Conservation (phyloP, 2,888 invertebrate genomes). For the Lathronympha strigana region DNA sequence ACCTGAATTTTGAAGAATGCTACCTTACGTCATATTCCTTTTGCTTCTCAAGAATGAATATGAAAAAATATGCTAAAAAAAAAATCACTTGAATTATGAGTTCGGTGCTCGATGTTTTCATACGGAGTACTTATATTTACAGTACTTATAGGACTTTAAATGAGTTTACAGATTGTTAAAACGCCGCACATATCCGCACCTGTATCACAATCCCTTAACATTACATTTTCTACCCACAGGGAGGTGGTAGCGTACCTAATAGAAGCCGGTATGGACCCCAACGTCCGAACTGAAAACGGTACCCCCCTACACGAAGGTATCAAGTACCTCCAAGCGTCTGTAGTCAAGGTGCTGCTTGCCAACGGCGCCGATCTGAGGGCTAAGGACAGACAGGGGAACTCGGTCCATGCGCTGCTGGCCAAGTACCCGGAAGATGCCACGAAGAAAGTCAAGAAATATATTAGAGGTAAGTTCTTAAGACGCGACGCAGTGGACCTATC, state of each 20-base stretch:
- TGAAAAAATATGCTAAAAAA: too few relatives aligned
- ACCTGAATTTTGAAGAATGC: too few relatives aligned
- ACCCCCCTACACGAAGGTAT: slow-evolving; percentile 98
- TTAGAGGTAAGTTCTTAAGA: slow-evolving; percentile 87
- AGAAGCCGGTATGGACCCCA: slow-evolving; percentile 94
- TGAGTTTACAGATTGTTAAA: too few relatives aligned
- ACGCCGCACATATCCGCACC: too few relatives aligned
- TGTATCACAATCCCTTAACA: not conserved
- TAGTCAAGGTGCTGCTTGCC: slow-evolving; percentile 91
- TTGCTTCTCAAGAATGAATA: too few relatives aligned
- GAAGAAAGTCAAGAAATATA: slow-evolving; percentile 92
- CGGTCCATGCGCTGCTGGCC: slow-evolving; percentile 93
- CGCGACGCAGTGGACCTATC: not conserved
- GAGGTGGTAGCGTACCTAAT: slow-evolving; percentile 93
- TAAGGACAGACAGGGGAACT: slow-evolving; percentile 91
- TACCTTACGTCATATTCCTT: too few relatives aligned
- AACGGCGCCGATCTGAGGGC: slow-evolving; percentile 92
- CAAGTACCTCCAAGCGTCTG: slow-evolving; percentile 94
- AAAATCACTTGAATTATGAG: too few relatives aligned
- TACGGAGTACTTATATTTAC: too few relatives aligned
- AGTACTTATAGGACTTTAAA: too few relatives aligned
- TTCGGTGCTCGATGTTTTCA: too few relatives aligned
- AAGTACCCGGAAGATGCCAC: slow-evolving; percentile 96
- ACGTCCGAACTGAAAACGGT: slow-evolving; percentile 92
- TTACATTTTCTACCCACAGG: slow-evolving; percentile 66